Percentiles rank a stretch among this genome's conserved stretches.
Conservation (phyloP, 2,113 vertebrate genomes). For the Strigops habroptila region DNA sequence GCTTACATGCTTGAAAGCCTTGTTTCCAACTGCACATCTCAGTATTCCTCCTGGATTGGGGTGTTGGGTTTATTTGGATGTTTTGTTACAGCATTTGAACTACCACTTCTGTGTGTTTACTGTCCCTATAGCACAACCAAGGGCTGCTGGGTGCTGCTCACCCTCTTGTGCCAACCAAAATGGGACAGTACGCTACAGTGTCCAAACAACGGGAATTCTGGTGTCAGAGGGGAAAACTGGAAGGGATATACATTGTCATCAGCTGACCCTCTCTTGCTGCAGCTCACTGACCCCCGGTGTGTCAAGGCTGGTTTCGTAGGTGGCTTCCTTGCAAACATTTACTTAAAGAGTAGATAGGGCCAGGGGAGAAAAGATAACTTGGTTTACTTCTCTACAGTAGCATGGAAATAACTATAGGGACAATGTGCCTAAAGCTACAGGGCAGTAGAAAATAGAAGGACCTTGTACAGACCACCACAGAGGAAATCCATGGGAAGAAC, state of each 20-base stretch:
- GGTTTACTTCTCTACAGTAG: not conserved
- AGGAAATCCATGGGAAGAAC: not conserved
- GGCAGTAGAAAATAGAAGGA: not conserved
- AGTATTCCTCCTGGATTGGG: not conserved
- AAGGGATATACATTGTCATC: not conserved
- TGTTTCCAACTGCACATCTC: not conserved
- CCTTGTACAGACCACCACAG: too few species aligned
- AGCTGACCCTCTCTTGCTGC: not conserved
- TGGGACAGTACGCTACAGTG: rapidly evolving
- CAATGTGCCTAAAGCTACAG: not conserved
- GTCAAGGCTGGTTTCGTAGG: not conserved
- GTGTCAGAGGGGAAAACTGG: not conserved
- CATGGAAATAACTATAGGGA: not conserved
- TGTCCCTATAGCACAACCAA: rapidly evolving
- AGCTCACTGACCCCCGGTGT: not conserved
- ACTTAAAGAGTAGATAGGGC: not conserved
- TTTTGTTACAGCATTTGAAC: not conserved
- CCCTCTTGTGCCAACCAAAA: rapidly evolving
- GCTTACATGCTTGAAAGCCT: not conserved
- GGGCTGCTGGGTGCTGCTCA: not conserved
- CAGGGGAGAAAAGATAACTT: not conserved
- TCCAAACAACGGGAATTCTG: not conserved
- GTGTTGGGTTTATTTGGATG: not conserved
- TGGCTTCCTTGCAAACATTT: not conserved
- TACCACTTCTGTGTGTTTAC: not conserved